These are phyloP conservation scores for Denticeps clupeoides DNA, from an alignment of 2,797 vertebrate genomes.

Conservation along the genomic window DNA sequence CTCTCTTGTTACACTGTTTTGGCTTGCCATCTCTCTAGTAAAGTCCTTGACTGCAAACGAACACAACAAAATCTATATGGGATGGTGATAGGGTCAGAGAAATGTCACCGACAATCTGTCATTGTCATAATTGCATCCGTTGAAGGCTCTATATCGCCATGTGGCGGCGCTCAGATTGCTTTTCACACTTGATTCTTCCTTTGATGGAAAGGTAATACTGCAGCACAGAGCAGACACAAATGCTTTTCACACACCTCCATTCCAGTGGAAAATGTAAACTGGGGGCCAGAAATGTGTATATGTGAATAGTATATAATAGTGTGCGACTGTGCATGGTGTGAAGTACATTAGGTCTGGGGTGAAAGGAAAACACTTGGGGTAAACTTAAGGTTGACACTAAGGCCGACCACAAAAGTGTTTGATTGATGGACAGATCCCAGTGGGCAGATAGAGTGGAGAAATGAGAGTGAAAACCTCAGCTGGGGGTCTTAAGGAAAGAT, in stretches of 20 bases:
- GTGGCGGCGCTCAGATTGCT: conserved; percentile 50
- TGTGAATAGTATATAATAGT: neutral
- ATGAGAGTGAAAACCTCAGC: neutral
- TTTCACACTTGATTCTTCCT: conserved; percentile 58
- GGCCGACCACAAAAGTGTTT: neutral
- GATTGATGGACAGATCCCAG: neutral
- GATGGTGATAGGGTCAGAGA: conserved; percentile 48
- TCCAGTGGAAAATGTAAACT: conserved; percentile 2
- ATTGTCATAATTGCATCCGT: conserved; percentile 59
- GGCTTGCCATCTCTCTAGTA: conserved; percentile 13
- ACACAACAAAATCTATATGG: conserved; percentile 44
- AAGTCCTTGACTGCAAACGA: conserved; percentile 16
- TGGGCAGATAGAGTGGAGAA: neutral
- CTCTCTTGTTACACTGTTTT: conserved; percentile 3
- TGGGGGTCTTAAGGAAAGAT: neutral
- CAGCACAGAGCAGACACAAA: conserved; percentile 37
- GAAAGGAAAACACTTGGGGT: neutral
- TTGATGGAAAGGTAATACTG: conserved; percentile 57
- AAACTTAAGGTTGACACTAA: neutral
- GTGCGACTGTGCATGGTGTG: neutral
- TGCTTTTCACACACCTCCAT: conserved; percentile 26
- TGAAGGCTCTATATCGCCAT: conserved; percentile 40
- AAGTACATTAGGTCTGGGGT: no score
- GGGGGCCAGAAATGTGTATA: neutral
- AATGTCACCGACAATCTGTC: conserved; percentile 55